These are phyloP conservation scores for Protodeltote pygarga DNA, from an alignment of 2,888 invertebrate species.

Conservation along the genomic window DNA sequence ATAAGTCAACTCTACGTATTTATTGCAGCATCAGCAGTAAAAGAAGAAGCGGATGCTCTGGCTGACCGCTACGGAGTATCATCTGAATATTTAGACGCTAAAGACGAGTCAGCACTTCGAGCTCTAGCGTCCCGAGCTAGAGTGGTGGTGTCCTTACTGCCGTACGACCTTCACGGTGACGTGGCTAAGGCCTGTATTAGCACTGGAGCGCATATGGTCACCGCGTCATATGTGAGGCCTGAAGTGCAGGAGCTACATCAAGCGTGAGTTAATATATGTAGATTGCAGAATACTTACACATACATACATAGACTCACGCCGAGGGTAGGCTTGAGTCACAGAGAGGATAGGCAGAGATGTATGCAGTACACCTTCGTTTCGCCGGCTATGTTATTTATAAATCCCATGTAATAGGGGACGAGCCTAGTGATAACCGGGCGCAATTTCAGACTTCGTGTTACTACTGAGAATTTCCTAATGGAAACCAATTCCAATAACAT, in stretches of 20 bases:
- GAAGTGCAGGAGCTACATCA: slow-evolving; percentile 93
- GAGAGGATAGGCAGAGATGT: too few species aligned
- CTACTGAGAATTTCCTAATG: too few species aligned
- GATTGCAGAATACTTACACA: too few species aligned
- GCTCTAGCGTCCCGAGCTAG: slow-evolving; percentile 91
- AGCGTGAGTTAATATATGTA: slow-evolving; percentile 83
- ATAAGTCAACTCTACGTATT: neutral
- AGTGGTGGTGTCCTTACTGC: slow-evolving; percentile 95
- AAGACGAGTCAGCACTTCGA: slow-evolving; percentile 90
- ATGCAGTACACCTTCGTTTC: too few species aligned
- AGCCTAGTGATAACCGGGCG: too few species aligned
- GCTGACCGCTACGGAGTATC: slow-evolving; percentile 92
- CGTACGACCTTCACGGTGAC: slow-evolving; percentile 95
- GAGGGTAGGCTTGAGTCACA: too few species aligned
- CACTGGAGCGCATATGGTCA: slow-evolving; percentile 96
- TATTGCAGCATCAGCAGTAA: slow-evolving; percentile 90
- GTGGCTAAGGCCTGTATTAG: slow-evolving; percentile 95
- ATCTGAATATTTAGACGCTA: slow-evolving; percentile 93
- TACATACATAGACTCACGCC: too few species aligned
- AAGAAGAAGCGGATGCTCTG: slow-evolving; percentile 95
- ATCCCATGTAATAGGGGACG: too few species aligned
- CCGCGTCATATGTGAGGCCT: slow-evolving; percentile 97
- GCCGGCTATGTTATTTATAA: too few species aligned
- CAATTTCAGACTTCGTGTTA: too few species aligned
- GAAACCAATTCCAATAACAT: too few species aligned